A percentile compares a stretch with the other conserved stretches of the same genome.
Evolutionary conservation across 2,113 vertebrate genomes (phyloP).

Genomic region (Empidonax alnorum): DNA sequence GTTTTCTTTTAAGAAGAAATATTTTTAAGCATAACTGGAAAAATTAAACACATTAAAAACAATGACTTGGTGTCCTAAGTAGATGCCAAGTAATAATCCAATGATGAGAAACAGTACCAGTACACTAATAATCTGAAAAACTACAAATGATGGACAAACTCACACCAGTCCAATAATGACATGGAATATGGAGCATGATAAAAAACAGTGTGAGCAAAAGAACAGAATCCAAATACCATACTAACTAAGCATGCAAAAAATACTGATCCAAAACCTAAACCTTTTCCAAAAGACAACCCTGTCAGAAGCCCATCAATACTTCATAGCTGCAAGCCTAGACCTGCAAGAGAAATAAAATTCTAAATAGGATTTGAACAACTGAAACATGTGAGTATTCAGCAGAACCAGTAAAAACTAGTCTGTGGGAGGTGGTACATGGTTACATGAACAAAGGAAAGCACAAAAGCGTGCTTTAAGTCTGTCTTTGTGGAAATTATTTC

Average conservation of each 20-base stretch:
- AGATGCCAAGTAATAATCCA: conserved; percentile 14
- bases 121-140: background rate
- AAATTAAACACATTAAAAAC: background rate
- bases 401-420: background rate
- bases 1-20: background rate
- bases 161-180: background rate
- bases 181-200: background rate
- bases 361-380: conserved; percentile 18
- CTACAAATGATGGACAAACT: background rate
- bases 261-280: conserved; percentile 63
- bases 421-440: background rate
- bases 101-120: background rate
- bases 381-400: background rate
- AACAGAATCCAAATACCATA: conserved; percentile 36
- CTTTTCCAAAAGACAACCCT: conserved; percentile 57
- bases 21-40: background rate
- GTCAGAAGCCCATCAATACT: conserved; percentile 66
- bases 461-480: background rate
- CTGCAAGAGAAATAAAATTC: conserved; percentile 61
- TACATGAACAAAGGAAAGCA: background rate
- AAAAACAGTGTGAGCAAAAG: background rate
- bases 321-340: conserved; percentile 66
- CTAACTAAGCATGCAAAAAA: conserved; percentile 33
- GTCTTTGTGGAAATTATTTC: background rate
- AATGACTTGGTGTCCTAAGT: background rate